Percentiles rank a stretch among this genome's conserved stretches.
phyloP scores from a whole-genome alignment of 1,140 invertebrate species.

The Drosophila rhopaloa region DNA sequence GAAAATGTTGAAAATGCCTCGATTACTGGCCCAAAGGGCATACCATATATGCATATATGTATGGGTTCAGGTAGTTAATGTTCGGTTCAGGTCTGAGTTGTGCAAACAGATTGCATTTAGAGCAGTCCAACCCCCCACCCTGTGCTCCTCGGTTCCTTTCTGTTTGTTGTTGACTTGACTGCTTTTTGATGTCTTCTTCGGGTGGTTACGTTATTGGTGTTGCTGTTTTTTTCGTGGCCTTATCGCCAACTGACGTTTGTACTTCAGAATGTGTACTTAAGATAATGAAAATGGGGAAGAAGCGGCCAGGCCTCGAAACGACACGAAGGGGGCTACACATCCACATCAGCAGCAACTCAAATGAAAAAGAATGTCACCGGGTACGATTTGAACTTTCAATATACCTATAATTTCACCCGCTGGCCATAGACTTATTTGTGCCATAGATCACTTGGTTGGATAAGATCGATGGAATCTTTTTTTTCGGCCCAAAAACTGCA shows the following conservation, averaged over 20 bases:
- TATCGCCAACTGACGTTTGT: slow-evolving; percentile 82
- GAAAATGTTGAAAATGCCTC: slow-evolving; percentile 37
- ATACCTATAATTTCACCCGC: no score
- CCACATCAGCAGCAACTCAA: slow-evolving; percentile 19
- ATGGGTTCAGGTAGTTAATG: background rate
- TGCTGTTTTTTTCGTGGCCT: slow-evolving; percentile 30
- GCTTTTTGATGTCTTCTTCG: slow-evolving; percentile 55
- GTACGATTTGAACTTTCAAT: slow-evolving; percentile 1
- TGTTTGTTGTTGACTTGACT: slow-evolving; percentile 64
- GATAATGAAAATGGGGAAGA: slow-evolving; percentile 72
- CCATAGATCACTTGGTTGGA: slow-evolving; percentile 22
- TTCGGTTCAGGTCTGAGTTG: slow-evolving; percentile 32
- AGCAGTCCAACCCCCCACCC: slow-evolving; percentile 49
- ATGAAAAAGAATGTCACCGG: slow-evolving; percentile 15
- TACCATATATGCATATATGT: slow-evolving; percentile 14
- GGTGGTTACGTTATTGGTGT: slow-evolving; percentile 30
- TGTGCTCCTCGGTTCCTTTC: slow-evolving; percentile 27
- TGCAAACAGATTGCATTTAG: slow-evolving; percentile 77
- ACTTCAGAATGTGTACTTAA: slow-evolving; percentile 83
- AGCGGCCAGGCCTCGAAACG: slow-evolving; percentile 26
- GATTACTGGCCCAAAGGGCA: slow-evolving; percentile 6
- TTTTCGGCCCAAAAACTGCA: slow-evolving; percentile 21
- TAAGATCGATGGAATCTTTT: slow-evolving; percentile 32
- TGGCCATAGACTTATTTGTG: slow-evolving; percentile 1
- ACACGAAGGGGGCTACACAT: slow-evolving; percentile 14